Percentiles rank a stretch among this genome's conserved stretches.
phyloP scores from a whole-genome alignment of 2,797 vertebrate species.

The Trichosurus vulpecula region DNA sequence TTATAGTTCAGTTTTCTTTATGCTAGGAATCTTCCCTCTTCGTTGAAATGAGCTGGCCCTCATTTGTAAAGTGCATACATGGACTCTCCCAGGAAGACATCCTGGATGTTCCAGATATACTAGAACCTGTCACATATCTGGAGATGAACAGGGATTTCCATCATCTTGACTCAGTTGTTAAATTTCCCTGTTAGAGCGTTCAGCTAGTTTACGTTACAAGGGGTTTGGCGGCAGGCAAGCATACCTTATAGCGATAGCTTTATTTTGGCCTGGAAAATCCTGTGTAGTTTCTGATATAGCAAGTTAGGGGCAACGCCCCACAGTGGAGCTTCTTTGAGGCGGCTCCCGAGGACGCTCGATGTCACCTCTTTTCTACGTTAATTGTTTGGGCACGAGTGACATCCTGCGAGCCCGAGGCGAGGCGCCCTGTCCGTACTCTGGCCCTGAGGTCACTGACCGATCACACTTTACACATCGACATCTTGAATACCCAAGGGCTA shows the following conservation, averaged over 20 bases:
- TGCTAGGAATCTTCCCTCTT: not conserved
- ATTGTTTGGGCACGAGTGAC: not conserved
- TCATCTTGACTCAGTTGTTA: not conserved
- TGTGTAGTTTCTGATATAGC: not conserved
- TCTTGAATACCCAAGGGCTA: not conserved
- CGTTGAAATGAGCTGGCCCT: not conserved
- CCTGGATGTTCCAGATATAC: not conserved
- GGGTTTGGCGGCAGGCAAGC: not conserved
- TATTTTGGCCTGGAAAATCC: not conserved
- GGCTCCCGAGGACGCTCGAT: not conserved
- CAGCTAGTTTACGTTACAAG: not conserved
- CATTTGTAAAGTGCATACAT: not conserved
- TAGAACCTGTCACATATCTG: not conserved
- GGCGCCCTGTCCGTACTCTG: not conserved
- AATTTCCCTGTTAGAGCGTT: accelerated
- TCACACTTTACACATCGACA: not conserved
- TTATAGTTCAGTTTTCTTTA: accelerated
- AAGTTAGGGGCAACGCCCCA: not conserved
- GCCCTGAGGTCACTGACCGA: not conserved
- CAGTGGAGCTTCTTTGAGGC: not conserved
- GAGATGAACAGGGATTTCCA: not conserved
- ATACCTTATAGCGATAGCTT: not conserved
- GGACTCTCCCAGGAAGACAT: not conserved
- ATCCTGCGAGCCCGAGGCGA: not conserved
- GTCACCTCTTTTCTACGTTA: not conserved